Percentiles rank a stretch among this genome's conserved stretches.
Conservation (phyloP, 2,888 invertebrate species). For the Vannuccia rotundouncinata region DNA sequence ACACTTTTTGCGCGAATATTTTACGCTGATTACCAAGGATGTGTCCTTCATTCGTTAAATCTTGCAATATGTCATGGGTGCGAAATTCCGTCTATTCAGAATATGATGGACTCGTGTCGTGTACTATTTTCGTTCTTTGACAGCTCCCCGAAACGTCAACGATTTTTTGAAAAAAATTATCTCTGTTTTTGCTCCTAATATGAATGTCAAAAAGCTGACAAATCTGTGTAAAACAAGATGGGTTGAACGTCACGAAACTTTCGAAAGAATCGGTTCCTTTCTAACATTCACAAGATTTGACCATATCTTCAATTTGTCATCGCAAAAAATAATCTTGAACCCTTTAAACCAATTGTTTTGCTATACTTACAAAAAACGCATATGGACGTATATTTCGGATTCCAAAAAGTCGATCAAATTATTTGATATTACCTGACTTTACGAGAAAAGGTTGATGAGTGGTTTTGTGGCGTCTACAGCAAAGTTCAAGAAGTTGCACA, state of each 20-base stretch:
- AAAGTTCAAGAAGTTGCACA: constrained; percentile 8
- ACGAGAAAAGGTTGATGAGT: constrained; percentile 22
- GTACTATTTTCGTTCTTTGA: constrained; percentile 26
- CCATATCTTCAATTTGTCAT: constrained; percentile 29
- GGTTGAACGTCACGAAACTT: constrained; percentile 19
- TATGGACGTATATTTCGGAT: constrained; percentile 26
- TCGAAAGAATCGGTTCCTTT: constrained; percentile 20
- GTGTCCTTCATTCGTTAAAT: constrained; percentile 22
- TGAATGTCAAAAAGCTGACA: constrained; percentile 26
- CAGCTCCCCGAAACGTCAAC: constrained; percentile 15
- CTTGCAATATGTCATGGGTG: constrained; percentile 16
- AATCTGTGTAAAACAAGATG: constrained; percentile 20
- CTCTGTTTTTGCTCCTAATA: constrained; percentile 9
- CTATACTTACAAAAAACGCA: background rate
- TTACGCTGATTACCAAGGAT: constrained; percentile 13
- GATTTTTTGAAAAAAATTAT: constrained; percentile 6
- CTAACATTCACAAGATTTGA: constrained; percentile 16
- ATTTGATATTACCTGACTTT: constrained; percentile 9
- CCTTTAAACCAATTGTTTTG: background rate
- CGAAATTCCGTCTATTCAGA: constrained; percentile 16
- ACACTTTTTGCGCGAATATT: too few species aligned
- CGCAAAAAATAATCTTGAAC: constrained; percentile 3
- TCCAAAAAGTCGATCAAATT: constrained; percentile 24
- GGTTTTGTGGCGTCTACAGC: constrained; percentile 23
- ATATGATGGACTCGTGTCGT: constrained; percentile 19